phyloP scores from a whole-genome alignment of 2,888 invertebrate species.

The Eristalis pertinax region DNA sequence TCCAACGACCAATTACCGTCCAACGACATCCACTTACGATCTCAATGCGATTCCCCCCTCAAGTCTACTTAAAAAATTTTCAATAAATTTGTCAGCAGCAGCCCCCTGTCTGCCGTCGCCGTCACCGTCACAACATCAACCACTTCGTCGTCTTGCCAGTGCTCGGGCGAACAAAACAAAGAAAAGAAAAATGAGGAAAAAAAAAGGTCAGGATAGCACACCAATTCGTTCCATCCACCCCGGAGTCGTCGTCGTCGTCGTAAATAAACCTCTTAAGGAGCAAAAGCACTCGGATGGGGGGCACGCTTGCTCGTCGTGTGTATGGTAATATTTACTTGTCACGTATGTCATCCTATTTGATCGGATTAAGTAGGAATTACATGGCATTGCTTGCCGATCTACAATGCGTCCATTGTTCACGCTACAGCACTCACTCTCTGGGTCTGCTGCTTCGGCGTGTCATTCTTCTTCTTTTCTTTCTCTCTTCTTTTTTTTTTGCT shows the following conservation, averaged over 20 bases:
- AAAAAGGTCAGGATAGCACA: conserved; percentile 60
- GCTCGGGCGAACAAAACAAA: conserved; percentile 11
- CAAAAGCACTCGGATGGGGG: conserved; percentile 64
- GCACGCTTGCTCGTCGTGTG: conserved; percentile 70
- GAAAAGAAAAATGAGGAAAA: conserved; percentile 23
- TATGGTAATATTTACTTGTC: conserved; percentile 74
- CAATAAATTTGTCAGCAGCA: conserved; percentile 64
- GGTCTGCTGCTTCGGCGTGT: neutral
- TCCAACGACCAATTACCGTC: neutral
- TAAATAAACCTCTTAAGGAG: conserved; percentile 71
- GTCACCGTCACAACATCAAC: neutral
- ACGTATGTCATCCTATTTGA: conserved; percentile 73
- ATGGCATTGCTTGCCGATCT: conserved; percentile 70
- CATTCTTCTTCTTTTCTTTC: conserved; percentile 1
- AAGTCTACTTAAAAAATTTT: conserved; percentile 35
- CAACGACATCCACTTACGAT: neutral
- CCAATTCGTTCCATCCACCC: conserved; percentile 17
- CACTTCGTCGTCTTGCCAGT: neutral
- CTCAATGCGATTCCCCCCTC: conserved; percentile 32
- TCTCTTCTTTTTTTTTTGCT: conserved; percentile 8
- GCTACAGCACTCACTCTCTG: conserved; percentile 53
- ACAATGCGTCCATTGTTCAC: conserved; percentile 71
- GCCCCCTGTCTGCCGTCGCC: neutral
- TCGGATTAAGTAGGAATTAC: conserved; percentile 73
- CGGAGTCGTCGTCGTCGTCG: conserved; percentile 15